These are phyloP conservation scores for Capromys pilorides DNA, from an alignment of 2,797 vertebrate genomes.

Conservation along the genomic window DNA sequence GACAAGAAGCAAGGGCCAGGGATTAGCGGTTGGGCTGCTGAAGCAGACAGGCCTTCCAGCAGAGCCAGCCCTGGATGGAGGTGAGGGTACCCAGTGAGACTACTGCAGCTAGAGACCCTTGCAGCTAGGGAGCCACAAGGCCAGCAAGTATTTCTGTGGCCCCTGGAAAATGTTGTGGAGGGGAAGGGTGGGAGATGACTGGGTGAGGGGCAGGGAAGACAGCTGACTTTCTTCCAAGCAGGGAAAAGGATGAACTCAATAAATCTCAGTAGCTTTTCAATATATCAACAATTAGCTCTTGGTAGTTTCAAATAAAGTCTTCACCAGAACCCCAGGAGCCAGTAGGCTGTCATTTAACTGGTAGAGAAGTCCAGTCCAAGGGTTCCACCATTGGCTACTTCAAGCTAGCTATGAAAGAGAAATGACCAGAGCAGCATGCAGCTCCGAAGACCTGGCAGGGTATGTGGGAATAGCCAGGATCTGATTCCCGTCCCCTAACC, in stretches of 20 bases:
- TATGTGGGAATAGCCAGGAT: not conserved
- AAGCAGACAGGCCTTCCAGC: not conserved
- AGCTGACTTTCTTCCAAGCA: not conserved
- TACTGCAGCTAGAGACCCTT: not conserved
- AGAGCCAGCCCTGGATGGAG: not conserved
- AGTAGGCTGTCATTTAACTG: not conserved
- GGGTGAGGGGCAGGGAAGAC: not conserved
- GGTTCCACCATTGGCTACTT: not conserved
- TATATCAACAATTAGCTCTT: not conserved
- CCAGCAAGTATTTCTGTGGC: not conserved
- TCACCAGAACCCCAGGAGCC: not conserved
- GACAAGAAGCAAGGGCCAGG: not conserved
- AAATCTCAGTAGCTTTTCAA: not conserved
- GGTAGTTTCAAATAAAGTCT: not conserved
- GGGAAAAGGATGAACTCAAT: not conserved
- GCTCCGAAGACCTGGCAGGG: not conserved
- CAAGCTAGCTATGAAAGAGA: not conserved
- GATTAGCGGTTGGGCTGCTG: not conserved
- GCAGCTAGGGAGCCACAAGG: not conserved
- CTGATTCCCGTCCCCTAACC: not conserved
- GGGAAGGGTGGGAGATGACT: not conserved
- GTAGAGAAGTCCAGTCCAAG: not conserved
- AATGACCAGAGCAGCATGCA: not conserved
- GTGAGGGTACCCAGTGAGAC: no score
- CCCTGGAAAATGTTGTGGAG: not conserved